These are phyloP conservation scores for Neolamprologus modestus DNA, from an alignment of 2,113 vertebrate genomes.

Conservation along the genomic window DNA sequence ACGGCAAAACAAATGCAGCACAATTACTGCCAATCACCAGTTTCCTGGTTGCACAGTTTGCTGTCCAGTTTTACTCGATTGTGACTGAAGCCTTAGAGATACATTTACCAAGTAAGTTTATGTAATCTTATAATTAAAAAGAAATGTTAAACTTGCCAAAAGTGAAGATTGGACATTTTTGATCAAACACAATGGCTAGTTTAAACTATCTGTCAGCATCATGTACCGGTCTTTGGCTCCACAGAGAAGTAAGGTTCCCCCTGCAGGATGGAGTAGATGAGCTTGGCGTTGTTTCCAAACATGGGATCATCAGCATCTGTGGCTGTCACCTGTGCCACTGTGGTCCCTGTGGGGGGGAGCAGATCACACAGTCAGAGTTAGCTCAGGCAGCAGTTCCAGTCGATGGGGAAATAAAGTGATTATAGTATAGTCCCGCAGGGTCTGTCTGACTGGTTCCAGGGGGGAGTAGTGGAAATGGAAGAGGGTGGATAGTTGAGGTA, in stretches of 20 bases:
- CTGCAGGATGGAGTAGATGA: conserved; percentile 85
- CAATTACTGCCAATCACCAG: background rate
- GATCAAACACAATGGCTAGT: background rate
- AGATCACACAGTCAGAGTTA: conserved; percentile 30
- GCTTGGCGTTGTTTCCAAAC: conserved; percentile 81
- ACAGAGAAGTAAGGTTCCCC: conserved; percentile 96
- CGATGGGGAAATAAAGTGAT: conserved; percentile 64
- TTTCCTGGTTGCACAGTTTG: background rate
- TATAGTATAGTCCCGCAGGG: conserved; percentile 49
- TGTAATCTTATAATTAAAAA: background rate
- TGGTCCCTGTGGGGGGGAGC: conserved; percentile 74
- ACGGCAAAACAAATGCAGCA: background rate
- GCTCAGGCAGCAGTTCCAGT: conserved; percentile 38
- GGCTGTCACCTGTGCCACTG: conserved; percentile 88
- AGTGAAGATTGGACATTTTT: background rate
- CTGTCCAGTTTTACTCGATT: background rate
- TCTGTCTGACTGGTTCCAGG: conserved; percentile 42
- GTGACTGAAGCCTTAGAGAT: background rate
- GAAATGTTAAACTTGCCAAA: background rate
- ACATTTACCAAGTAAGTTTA: background rate
- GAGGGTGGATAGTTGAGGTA: background rate
- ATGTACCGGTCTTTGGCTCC: conserved; percentile 90
- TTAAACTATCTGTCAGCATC: background rate
- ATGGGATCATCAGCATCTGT: conserved; percentile 85
- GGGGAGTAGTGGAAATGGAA: background rate